Base-by-base conservation (phyloP, 2,113 vertebrate species). In the Dipodomys spectabilis region DNA sequence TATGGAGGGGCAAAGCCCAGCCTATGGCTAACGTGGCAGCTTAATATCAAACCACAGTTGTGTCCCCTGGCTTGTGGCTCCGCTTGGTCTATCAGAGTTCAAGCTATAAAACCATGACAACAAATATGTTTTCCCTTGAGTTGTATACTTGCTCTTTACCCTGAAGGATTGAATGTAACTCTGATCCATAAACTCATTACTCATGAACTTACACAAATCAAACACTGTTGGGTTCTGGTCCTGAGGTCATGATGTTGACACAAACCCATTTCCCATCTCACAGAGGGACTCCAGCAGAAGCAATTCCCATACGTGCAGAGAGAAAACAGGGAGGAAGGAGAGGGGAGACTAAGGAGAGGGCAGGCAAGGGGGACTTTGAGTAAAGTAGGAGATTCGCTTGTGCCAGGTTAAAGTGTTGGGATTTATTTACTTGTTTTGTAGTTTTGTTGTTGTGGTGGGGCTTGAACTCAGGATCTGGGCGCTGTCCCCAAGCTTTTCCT, bases 341-440 rank as follows among this genome's bases (percentile, higher is more conserved):
- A 16, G 20, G 0, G 1, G 0, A 3, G 49, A 39, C 5, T 39
- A 12, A 32, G 67, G 25, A 53, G 20, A 6, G 8, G 8, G n/a
- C 19, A 20, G 19, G 28, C 45, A 49, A 23, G 60, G 7, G 64
- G 25, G 9, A 22, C 64, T 45, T n/a, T 35, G 74, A 18, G 72
- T 44, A 77, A 67, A 18, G 22, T 6, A 7, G 15, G 19, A 73
- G n/a, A 82, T 39, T 5, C 39, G 23, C 44, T 28, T 74, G 27
- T 1, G 60, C 19, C 7, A 0, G 0, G 0, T 1, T 7, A 3
- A 30, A 49, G 30, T 12, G 0, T 39, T 72, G 49, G 44, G 10
- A 6, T 6, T 90, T 82, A 23, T 5, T 64, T 11, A 23, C 89
- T 53, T 69, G 12, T 49, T 49, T 49, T 49, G 49, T 49, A 49